Evolutionary conservation across 2,797 vertebrate genomes (phyloP), one percentile per base, ranked within the genome.

Genomic region (Todus mexicanus): DNA sequence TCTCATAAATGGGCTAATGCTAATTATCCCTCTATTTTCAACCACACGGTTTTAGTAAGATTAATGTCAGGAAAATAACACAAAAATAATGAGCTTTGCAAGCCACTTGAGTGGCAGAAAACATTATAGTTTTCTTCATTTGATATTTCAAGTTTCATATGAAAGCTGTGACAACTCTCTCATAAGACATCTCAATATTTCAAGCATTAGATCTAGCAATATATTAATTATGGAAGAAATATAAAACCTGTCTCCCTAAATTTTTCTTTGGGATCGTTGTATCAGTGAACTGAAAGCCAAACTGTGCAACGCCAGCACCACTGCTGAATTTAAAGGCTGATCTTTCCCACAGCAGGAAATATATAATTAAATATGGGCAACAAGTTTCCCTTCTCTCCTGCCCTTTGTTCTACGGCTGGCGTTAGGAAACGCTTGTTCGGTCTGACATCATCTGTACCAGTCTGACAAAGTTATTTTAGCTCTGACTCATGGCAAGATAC

Each of bases 21-120:
- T 96, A 96, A 96, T 96, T 90, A 94, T 82, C 84, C 53, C 87
- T 90, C 61, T 84, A 77, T 84, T 94, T 90, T 79, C 90, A 92
- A 86, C 12, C 61, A 73, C 18, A 37, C 16, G 38, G 33, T 86
- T 92, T 66, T 22, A 35, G 38, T 48, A 92, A 74, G n/a, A 93
- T 72, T 77, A 74, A 75, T 45, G 61, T 83, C 37, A 81, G 63
- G 54, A 79, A 89, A 54, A 47, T 37, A 82, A 92, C 63, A 50
- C 6, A n/a, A 89, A 90, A 89, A 78, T 33, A 63, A 86, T 61
- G 48, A 92, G 76, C 53, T 43, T 18, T 74, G 48, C 17, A 73
- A 96, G 57, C 47, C 57, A 86, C 61, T 29, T 85, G 87, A 94
- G 84, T 70, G 68, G 45, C 93, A 95, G 73, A 80, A 84, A 88